Evolutionary conservation across 2,797 vertebrate species (phyloP).

Genomic region (Enteromius thamalakanensis): DNA sequence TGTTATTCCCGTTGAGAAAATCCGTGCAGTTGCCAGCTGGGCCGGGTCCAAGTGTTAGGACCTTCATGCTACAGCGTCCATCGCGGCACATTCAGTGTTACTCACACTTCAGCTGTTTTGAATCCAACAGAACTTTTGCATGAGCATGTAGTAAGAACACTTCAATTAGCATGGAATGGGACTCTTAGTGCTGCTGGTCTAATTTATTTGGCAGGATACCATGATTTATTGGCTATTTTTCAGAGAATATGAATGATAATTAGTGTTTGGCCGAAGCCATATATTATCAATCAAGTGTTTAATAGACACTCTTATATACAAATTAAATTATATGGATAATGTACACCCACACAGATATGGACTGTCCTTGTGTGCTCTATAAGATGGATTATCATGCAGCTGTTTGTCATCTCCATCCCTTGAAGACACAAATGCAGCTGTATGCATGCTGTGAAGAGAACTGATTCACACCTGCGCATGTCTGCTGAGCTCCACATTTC

Average conservation of each 20-base stretch:
- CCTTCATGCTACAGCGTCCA: neutral
- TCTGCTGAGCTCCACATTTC: conserved; percentile 1
- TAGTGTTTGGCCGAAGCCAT: too few species aligned
- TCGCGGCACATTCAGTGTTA: neutral
- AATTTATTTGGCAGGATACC: neutral
- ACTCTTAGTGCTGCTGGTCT: neutral
- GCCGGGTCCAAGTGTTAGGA: neutral
- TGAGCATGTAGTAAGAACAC: neutral
- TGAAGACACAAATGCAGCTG: conserved; percentile 4
- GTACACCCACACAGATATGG: neutral
- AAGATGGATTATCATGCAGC: neutral
- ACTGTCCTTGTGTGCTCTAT: neutral
- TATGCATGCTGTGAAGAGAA: neutral
- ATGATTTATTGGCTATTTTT: too few species aligned
- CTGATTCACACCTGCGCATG: neutral
- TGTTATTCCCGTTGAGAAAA: neutral
- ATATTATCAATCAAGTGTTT: too few species aligned
- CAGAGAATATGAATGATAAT: too few species aligned
- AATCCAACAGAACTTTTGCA: neutral
- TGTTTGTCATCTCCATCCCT: neutral
- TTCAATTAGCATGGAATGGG: neutral
- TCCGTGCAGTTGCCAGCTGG: conserved; percentile 8
- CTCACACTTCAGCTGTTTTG: neutral
- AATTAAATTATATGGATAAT: neutral
- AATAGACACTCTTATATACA: neutral